A percentile compares a stretch with the other conserved stretches of the same genome.
Evolutionary conservation across 2,888 invertebrate genomes (phyloP).

Genomic region (Helicoverpa assulta): DNA sequence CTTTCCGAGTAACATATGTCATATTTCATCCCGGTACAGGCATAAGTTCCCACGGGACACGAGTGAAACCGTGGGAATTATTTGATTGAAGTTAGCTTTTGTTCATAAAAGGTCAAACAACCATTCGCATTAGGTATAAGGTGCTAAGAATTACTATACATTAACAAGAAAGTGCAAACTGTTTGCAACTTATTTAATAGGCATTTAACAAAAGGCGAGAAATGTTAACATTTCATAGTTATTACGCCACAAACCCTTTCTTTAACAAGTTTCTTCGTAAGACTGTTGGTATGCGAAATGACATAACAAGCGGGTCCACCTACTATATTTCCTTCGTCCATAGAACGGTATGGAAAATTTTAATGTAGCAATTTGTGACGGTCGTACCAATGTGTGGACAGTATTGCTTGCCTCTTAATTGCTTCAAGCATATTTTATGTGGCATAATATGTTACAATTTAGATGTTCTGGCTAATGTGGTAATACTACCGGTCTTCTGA

Average conservation of each 20-base stretch:
- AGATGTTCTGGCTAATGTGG: neutral
- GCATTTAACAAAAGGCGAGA: neutral
- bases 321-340: constrained; percentile 11
- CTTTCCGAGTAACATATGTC: no score
- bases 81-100: no score
- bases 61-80: no score
- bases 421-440: neutral
- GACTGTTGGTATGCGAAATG: neutral
- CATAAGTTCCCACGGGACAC: no score
- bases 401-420: constrained; percentile 6
- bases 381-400: constrained; percentile 1
- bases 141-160: no score
- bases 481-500: neutral
- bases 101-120: no score
- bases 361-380: constrained; percentile 15
- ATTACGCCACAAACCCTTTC: neutral
- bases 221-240: neutral
- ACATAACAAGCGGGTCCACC: neutral
- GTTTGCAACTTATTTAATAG: neutral
- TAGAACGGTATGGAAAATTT: constrained; percentile 18
- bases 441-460: neutral
- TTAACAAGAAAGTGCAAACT: neutral
- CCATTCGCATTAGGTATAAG: no score
- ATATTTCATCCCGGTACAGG: no score
- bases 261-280: neutral